Base-by-base conservation (phyloP, 2,888 invertebrate species). In the Cataglyphis altisquamis region DNA sequence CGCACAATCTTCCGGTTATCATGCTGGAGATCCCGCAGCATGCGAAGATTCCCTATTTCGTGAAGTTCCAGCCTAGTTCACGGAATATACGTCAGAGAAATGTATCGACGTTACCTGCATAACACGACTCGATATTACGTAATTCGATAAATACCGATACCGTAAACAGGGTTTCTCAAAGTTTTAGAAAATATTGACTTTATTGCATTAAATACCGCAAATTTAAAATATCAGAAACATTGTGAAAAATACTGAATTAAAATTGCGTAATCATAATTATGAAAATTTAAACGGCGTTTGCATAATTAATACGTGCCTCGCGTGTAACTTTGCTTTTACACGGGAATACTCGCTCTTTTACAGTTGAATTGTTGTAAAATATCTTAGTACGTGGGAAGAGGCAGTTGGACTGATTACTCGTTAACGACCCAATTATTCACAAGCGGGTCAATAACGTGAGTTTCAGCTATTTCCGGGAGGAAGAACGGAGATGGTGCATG, bases 381-480 rank as follows among this genome's bases (percentile, higher is more conserved):
- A 66, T 70, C 77, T 60, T 85, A 89, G 82, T 85, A 84, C 86
- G 86, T 86, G 80, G 63, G 82, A 84, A 83, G 63, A 74, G 77
- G 75, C 82, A 81, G 82, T 63, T 66, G 66, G 82, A 80, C 86
- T 70, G 88, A 89, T 89, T 86, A 88, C 84, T 88, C 87, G 88
- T 89, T 90, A 88, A 87, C 84, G 85, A 86, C 74, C 87, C 87
- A 90, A 90, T 92, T 91, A 91, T 91, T 91, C 87, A 89, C 82
- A 86, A 66, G 68, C 68, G 41, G 86, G 86, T 90, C 91, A 83
- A 89, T 91, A 91, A 90, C 86, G 83, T 48, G 84, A 81, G 32
- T 81, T 83, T 52, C 72, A 63, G 60, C 68, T 75, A 84, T 84
- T 83, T 78, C 67, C 64, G 63, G 55, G 60, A 29, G 63, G 15